Base-by-base conservation (phyloP, 2,888 invertebrate species). In the Acleris sparsana region DNA sequence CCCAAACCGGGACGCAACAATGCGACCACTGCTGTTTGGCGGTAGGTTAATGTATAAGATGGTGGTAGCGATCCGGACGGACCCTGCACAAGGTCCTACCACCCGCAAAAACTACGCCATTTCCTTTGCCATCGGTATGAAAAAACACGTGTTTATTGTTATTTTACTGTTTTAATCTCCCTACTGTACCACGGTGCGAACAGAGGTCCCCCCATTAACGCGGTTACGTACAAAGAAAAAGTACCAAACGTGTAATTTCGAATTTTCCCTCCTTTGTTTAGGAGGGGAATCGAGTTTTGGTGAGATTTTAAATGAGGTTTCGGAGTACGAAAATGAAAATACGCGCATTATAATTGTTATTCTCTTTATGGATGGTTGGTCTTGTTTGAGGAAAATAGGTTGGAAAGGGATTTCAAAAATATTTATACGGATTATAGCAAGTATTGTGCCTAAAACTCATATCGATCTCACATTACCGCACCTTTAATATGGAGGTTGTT, bases 171-270 rank as follows among this genome's bases (percentile, higher is more conserved):
- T 20, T 2, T 11, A 53, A 48, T 57, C 17, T 62, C 2, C 16
- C 39, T n/a, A 13, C 57, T 62, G 53, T 43, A n/a, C 3, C 44
- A 4, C 6, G 17, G 52, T 39, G 56, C 46, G 57, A 62, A 53
- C 66, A 48, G 57, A 51, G 62, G 65, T 46, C 51, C 55, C 56
- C 25, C 66, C 66, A 66, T 62, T 66, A 66, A 66, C 66, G 43
- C 57, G 56, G 57, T 66, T 66, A 43, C 61, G 61, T 65, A 65
- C 62, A 66, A 62, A 66, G 66, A 66, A 66, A 66, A 66, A 66
- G 66, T 66, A 57, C 56, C 62, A 20, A 57, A 66, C 66, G 53
- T 62, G 57, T 66, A 66, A 66, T 62, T 66, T 57, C 25, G 66
- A 61, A 61, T 65, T 65, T 57, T 57, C 66, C 22, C 61, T 53